Base-by-base conservation (phyloP, 2,888 invertebrate species). In the Marasmarcha lunaedactyla region DNA sequence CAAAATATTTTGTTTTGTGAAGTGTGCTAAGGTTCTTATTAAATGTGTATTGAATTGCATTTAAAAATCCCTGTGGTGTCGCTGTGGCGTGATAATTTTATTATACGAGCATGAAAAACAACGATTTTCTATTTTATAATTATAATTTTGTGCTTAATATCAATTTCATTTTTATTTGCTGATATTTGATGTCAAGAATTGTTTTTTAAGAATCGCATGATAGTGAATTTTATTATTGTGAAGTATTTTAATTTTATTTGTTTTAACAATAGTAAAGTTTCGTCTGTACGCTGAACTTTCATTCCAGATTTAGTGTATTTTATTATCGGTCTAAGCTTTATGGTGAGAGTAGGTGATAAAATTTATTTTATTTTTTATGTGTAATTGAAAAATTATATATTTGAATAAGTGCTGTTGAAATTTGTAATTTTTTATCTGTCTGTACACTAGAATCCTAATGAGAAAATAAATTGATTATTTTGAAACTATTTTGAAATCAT, bases 281-380 rank as follows among this genome's bases (percentile, higher is more conserved):
- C 7, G 20, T 20, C 20, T 71, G 67, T 70, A 58, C 47, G 20
- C 4, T 57, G 53, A 71, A 66, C 62, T 72, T 68, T 73, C 81
- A 83, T 83, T 83, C 81, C 81, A 83, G 70, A 73, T 67, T 69
- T 73, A 72, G 70, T 53, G 58, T 69, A 65, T 65, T 48, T 35
- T 44, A 44, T 54, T 63, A 63, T 72, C 63, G 71, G 63, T 65
- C 52, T 76, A 72, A 78, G 76, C 71, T 74, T 76, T 76, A 76
- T 67, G n/a, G 64, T 71, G 71, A 71, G 68, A 66, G 34, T 38
- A 38, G 37, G 41, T 38, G 35, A 38, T 42, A 64, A 54, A 54
- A 56, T 48, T 60, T 56, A 54, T 49, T 60, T 61, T 74, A 71
- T 71, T 73, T 63, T 64, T 73, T 72, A 72, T 74, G 74, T 67